Percentiles rank a stretch among this genome's conserved stretches.
phyloP scores from a whole-genome alignment of 2,113 vertebrate genomes.

The Ammodytes marinus region DNA sequence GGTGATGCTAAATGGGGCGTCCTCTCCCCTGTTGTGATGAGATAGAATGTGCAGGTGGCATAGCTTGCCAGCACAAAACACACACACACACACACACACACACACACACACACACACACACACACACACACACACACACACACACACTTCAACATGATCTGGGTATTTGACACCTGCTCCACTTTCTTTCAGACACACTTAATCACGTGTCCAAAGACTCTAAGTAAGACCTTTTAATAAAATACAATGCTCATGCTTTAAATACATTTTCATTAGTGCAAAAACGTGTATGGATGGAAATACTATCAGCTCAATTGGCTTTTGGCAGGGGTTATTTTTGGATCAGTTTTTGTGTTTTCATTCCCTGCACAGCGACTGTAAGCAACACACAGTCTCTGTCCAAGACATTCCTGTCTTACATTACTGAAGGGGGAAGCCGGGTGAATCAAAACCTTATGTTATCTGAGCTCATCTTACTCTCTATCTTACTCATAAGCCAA shows the following conservation, averaged over 20 bases:
- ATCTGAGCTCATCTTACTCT: neutral
- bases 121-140: slow-evolving; percentile 19
- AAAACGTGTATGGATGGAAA: neutral
- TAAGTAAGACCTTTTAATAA: neutral
- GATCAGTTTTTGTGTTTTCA: slow-evolving; percentile 18
- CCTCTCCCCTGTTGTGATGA: slow-evolving; percentile 62
- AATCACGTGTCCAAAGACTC: neutral
- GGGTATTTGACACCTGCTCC: slow-evolving; percentile 15
- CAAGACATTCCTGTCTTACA: slow-evolving; percentile 27
- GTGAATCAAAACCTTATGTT: slow-evolving; percentile 24
- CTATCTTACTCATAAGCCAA: neutral
- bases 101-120: slow-evolving; percentile 9
- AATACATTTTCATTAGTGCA: neutral
- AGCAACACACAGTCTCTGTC: slow-evolving; percentile 27
- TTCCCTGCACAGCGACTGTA: slow-evolving; percentile 22
- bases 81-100: slow-evolving; percentile 26
- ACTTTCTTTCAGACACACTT: neutral
- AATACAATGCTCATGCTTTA: neutral
- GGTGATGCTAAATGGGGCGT: slow-evolving; percentile 72
- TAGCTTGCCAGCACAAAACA: slow-evolving; percentile 18
- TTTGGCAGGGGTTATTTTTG: slow-evolving; percentile 25
- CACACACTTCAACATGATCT: slow-evolving; percentile 17
- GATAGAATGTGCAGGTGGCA: slow-evolving; percentile 61
- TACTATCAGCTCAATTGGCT: neutral
- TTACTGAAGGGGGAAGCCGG: slow-evolving; percentile 18